Base-by-base conservation (phyloP, 1,140 invertebrate genomes). In the Himalopsyche phryganea region DNA sequence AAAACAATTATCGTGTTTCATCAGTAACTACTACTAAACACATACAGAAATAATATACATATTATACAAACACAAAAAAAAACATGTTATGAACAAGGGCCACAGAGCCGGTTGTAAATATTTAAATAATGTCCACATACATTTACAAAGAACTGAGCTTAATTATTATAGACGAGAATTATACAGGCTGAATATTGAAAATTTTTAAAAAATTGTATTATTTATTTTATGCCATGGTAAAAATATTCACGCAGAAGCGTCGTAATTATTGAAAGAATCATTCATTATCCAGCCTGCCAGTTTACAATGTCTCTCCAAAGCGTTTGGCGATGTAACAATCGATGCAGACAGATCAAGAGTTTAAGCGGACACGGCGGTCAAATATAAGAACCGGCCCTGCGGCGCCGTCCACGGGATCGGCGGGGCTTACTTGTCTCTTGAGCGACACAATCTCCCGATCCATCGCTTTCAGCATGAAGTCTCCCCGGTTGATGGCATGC, bases 371-470 rank as follows among this genome's bases (percentile, higher is more conserved):
- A 28, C 23, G 23, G 23, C 4, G 23, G 23, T 28, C 23, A 28
- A 28, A 28, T 28, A 44, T 46, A 7, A 52, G 9, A 49, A 53
- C 59, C 51, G 51, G 44, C 49, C 42, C 33, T 56, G 51, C 44
- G 59, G 53, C 50, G 44, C 45, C 14, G 9, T 28, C 23, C 23
- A 28, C 4, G 28, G 23, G 18, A 42, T 42, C 20, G 46, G 50
- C 4, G 45, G 40, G 72, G 83, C 86, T 81, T 85, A 94, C 94
- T 90, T 94, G 90, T 85, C 92, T 86, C 78, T 96, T 96, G 63
- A 96, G 83, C 66, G 92, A 89, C 73, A 93, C 86, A 71, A 97
- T 87, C 81, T 97, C 94, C 67, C 91, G 85, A 75, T 97, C 94
- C 81, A 96, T 89, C 63, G 88, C 86, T 79, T 89, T 89, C 58